Conservation (phyloP, 2,797 vertebrate species). For the Sebastolobus altivelis region DNA sequence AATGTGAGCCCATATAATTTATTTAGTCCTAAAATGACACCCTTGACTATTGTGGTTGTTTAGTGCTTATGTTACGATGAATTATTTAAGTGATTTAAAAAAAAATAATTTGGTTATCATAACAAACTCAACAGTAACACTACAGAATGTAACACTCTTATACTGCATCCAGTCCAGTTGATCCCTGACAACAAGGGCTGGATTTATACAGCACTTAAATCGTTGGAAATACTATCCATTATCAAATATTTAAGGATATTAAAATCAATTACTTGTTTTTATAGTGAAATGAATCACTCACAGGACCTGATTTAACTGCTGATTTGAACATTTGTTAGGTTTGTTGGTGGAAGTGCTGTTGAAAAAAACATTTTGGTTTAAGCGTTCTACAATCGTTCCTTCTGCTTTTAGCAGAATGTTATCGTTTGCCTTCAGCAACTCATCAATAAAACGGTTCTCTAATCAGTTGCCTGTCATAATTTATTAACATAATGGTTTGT, state of each 20-base stretch:
- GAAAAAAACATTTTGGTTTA: constrained; percentile 63
- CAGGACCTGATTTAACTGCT: constrained; percentile 45
- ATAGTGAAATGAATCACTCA: constrained; percentile 42
- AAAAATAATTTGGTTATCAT: constrained; percentile 36
- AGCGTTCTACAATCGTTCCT: constrained; percentile 86
- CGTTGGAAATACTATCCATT: constrained; percentile 27
- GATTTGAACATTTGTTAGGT: constrained; percentile 57
- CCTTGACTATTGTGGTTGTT: constrained; percentile 75
- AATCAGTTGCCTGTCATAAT: constrained; percentile 52
- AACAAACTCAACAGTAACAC: constrained; percentile 49
- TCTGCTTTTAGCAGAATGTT: constrained; percentile 83
- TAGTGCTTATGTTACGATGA: constrained; percentile 68
- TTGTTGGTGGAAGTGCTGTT: constrained; percentile 68
- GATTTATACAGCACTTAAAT: constrained; percentile 34
- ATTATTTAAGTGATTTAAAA: constrained; percentile 61
- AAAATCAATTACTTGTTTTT: constrained; percentile 49
- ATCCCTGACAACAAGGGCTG: constrained; percentile 39
- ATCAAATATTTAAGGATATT: constrained; percentile 41
- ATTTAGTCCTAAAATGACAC: constrained; percentile 71
- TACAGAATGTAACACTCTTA: constrained; percentile 57
- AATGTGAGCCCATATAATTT: constrained; percentile 78
- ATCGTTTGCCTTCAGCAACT: constrained; percentile 83
- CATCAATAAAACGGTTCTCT: constrained; percentile 83
- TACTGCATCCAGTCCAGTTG: constrained; percentile 18
- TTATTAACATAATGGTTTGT: constrained; percentile 20